Evolutionary conservation across 2,797 vertebrate species (phyloP).

Genomic region (Gymnothorax reevesii): DNA sequence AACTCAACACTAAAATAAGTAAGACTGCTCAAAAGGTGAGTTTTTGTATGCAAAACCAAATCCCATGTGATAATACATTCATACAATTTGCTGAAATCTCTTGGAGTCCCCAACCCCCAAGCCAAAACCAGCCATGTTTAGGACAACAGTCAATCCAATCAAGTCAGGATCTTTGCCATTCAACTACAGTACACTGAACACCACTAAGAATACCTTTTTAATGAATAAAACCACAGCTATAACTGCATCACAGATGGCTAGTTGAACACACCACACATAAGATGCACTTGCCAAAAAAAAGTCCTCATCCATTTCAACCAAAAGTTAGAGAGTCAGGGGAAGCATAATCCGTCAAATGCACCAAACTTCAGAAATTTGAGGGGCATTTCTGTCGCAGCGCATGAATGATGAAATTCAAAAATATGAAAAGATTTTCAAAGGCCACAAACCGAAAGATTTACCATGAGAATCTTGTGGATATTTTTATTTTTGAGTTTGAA

Average conservation of each 20-base stretch:
- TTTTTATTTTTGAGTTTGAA: no score
- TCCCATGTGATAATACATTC: background rate
- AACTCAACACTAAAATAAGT: background rate
- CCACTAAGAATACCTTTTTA: background rate
- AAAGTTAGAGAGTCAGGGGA: background rate
- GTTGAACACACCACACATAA: background rate
- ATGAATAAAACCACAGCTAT: background rate
- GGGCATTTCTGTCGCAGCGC: no score
- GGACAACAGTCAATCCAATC: background rate
- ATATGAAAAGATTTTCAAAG: no score
- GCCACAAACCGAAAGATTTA: no score
- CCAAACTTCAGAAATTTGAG: background rate
- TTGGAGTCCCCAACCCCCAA: background rate
- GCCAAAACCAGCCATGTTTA: background rate
- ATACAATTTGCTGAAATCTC: background rate
- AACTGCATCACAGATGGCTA: background rate
- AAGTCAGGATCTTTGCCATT: background rate
- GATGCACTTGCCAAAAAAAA: background rate
- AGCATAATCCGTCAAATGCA: background rate
- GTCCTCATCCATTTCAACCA: background rate
- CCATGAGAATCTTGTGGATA: no score
- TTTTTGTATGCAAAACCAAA: background rate
- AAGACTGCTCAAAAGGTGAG: background rate
- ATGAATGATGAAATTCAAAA: no score
- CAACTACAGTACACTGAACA: background rate